Conservation (phyloP, 2,888 invertebrate genomes). For the Melangyna quadrimaculata region DNA sequence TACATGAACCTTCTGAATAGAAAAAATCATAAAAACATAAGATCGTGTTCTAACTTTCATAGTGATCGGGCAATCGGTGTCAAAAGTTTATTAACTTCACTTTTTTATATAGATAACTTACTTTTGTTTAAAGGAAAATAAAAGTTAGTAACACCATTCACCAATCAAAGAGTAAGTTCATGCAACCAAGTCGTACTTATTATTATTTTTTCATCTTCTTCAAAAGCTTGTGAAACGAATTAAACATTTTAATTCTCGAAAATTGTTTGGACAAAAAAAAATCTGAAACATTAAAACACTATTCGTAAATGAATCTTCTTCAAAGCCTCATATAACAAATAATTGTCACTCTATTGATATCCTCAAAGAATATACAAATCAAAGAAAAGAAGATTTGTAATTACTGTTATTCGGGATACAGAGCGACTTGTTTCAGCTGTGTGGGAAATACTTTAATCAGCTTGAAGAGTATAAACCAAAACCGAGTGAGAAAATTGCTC, state of each 20-base stretch:
- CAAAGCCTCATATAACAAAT: slow-evolving; percentile 10
- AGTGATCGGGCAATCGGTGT: too few species aligned
- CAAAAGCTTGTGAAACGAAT: neutral
- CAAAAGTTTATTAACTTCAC: too few species aligned
- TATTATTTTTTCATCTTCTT: neutral
- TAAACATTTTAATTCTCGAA: neutral
- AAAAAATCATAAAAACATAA: too few species aligned
- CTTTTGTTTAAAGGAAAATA: too few species aligned
- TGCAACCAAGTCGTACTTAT: neutral
- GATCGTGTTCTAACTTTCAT: too few species aligned
- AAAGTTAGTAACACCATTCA: too few species aligned
- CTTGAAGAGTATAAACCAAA: slow-evolving; percentile 6
- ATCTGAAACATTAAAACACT: slow-evolving; percentile 2
- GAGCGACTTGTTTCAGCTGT: slow-evolving; percentile 24
- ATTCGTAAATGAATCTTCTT: neutral
- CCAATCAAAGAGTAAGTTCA: neutral
- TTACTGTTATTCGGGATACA: slow-evolving; percentile 31
- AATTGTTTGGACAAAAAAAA: neutral
- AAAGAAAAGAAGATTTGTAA: slow-evolving; percentile 31
- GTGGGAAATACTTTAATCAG: slow-evolving; percentile 21
- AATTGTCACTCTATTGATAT: neutral
- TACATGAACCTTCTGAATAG: too few species aligned
- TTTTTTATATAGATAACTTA: too few species aligned
- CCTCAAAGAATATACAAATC: slow-evolving; percentile 22
- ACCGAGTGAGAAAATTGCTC: neutral